Conservation (phyloP, 1,140 invertebrate species). For the Polypedilum pembai region DNA sequence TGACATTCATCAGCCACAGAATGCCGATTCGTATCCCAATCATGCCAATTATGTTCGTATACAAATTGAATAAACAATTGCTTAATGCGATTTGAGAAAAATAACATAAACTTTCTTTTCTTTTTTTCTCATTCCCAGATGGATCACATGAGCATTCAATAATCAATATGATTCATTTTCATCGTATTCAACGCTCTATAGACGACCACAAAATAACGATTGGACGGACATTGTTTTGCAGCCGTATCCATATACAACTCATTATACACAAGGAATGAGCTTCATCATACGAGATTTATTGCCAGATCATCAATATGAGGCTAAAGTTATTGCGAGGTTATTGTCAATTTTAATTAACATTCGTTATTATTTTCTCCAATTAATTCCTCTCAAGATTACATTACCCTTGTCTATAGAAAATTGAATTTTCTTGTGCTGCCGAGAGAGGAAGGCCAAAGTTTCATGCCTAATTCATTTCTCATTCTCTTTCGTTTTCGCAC, state of each 20-base stretch:
- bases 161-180: conserved; percentile 29
- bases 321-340: conserved; percentile 45
- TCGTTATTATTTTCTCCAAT: neutral
- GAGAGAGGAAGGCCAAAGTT: neutral
- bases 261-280: conserved; percentile 45
- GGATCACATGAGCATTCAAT: neutral
- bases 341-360: conserved; percentile 19
- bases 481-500: neutral
- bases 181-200: conserved; percentile 35
- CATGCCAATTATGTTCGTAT: conserved; percentile 25
- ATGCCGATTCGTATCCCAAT: conserved; percentile 25
- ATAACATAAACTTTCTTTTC: neutral
- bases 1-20: conserved; percentile 31
- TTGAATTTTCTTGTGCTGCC: neutral
- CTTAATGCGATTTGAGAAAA: neutral
- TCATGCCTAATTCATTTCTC: conserved; percentile 8
- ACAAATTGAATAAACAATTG: neutral
- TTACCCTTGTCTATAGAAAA: neutral
- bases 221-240: conserved; percentile 49
- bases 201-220: conserved; percentile 37
- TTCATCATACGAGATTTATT: conserved; percentile 47
- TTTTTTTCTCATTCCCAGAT: neutral
- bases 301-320: conserved; percentile 47
- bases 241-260: conserved; percentile 36
- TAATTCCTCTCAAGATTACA: neutral